A percentile compares a stretch with the other conserved stretches of the same genome.
Evolutionary conservation across 2,113 vertebrate species (phyloP).

Genomic region (Empidonax traillii): DNA sequence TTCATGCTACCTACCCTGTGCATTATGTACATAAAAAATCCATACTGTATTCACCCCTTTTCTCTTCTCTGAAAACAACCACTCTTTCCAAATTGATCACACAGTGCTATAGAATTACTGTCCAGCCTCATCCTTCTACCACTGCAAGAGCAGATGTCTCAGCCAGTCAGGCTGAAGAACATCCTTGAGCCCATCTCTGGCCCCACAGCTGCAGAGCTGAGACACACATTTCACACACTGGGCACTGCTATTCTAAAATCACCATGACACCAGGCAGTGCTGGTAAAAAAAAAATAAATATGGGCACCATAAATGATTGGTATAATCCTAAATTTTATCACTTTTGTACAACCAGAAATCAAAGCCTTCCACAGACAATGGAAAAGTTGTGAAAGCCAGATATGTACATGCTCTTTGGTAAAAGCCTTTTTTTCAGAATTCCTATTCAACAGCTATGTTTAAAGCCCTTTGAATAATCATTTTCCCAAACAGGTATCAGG

Average conservation of each 20-base stretch:
- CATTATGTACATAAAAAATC: neutral
- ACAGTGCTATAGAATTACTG: neutral
- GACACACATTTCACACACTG: neutral
- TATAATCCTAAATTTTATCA: neutral
- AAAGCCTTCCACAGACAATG: neutral
- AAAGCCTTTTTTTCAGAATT: neutral
- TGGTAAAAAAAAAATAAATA: neutral
- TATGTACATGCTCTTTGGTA: neutral
- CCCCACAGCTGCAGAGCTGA: neutral
- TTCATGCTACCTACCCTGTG: neutral
- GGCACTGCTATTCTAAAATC: neutral
- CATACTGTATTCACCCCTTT: neutral
- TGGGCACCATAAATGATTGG: neutral
- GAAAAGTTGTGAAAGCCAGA: neutral
- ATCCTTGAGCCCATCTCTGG: neutral
- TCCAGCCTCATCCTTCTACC: neutral
- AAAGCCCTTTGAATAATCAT: neutral
- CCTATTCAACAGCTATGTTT: neutral
- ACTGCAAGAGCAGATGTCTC: neutral
- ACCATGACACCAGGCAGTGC: neutral
- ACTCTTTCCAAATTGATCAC: neutral
- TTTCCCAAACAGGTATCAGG: neutral
- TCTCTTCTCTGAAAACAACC: neutral
- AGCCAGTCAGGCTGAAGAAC: neutral
- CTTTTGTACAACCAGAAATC: neutral